Base-by-base conservation (phyloP, 2,888 invertebrate genomes). In the Drosophila tripunctata region DNA sequence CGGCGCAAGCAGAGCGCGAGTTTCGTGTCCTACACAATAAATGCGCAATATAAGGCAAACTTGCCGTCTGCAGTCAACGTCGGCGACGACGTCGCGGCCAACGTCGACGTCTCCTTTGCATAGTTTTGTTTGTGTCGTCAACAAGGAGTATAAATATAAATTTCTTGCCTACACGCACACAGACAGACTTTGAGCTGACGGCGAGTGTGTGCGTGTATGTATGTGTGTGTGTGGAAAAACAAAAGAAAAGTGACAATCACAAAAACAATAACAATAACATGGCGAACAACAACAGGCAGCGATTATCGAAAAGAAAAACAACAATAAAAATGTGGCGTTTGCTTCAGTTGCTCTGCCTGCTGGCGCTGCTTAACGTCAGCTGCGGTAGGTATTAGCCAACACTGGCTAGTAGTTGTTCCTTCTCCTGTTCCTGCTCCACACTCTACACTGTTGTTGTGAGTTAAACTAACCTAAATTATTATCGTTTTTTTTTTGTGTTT, bases 31-130 rank as follows among this genome's bases (percentile, higher is more conserved):
- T 70, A 63, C 40, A 56, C 72, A 68, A 81, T 82, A 82, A 82
- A 73, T 82, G 87, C 82, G 82, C 87, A 87, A 82, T 85, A 76
- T 66, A 68, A 68, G 52, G 78, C 69, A 67, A 78, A 80, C 67
- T 56, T 65, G 67, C 58, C 62, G 77, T 73, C 66, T 68, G 74
- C 60, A 65, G 67, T 62, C 60, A 62, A 36, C 65, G 47, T 24
- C 30, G 40, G n/a, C 43, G 54, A 40, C 14, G 48, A n/a, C 50
- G 66, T 54, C 55, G 52, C 27, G 36, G 44, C 35, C 43, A 51
- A 40, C 66, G 55, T 67, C 61, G 36, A 4, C 50, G 30, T 21
- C 58, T 63, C 62, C 75, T 54, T 60, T 57, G 47, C 72, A 60
- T 75, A 67, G 73, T 76, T 75, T 74, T 54, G 55, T 60, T 72